Evolutionary conservation across 2,888 invertebrate species (phyloP), one percentile per base, ranked within the genome.

Genomic region (Neoaliturus tenellus): DNA sequence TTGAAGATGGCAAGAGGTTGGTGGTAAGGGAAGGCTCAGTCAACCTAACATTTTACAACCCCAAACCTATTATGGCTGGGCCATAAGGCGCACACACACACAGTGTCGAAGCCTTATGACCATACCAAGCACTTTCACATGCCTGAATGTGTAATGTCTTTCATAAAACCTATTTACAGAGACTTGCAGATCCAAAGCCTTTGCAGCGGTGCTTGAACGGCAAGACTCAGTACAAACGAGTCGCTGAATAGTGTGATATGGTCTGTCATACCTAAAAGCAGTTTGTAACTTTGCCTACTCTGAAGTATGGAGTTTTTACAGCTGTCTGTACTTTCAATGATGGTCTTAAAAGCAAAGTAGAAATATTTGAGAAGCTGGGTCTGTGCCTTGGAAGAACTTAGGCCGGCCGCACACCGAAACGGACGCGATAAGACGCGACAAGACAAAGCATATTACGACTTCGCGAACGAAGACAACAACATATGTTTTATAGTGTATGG

Each of bases 261-360:
- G 82, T 39, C 62, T 20, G 31, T 78, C 25, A 82, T 84, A 69
- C 84, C 84, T 48, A 84, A 84, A 78, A 78, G 69, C 33, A 82
- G 23, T 62, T 82, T 82, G 84, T 84, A 1, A 58, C 78, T 6
- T 31, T 84, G 35, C 44, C 41, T 33, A 75, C 81, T 44, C 82
- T 84, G 5, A 48, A 62, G 33, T 80, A 78, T 67, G 84, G 84
- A 23, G 62, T 58, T 4, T 84, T 81, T 35, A 44, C 80, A 58
- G 84, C 84, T 25, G 62, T 84, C 35, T n/a, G 69, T 35, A 69
- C 31, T n/a, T 82, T 82, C 71, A 69, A 82, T 41, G 82, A 82
- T 82, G 82, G 69, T 8, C 35, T 55, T 44, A 69, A n/a, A 69
- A 55, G 69, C n/a, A 82, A 69, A 31, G 35, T 82, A 41, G 20